Percentiles rank a stretch among this genome's conserved stretches.
Evolutionary conservation across 2,888 invertebrate species (phyloP).

Genomic region (Drosophila atroscutellata): DNA sequence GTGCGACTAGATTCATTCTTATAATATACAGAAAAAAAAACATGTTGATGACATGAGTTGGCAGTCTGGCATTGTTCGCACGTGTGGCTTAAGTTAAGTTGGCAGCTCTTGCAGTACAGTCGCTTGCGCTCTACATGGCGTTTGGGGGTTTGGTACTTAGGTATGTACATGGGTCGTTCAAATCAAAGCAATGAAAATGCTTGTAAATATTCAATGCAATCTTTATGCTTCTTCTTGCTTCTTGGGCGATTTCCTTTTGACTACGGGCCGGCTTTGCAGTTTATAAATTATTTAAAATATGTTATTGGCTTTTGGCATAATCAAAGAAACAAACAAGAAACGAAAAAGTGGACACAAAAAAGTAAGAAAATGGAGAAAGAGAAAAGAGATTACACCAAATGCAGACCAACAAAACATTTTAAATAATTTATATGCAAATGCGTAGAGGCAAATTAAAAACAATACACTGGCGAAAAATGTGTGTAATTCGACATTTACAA

Average conservation of each 20-base stretch:
- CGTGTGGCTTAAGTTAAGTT: conserved; percentile 54
- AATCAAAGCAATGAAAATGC: conserved; percentile 83
- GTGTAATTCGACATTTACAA: conserved; percentile 18
- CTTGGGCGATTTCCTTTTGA: conserved; percentile 30
- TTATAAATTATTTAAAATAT: conserved; percentile 76
- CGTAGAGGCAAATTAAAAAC: conserved; percentile 38
- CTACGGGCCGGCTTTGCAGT: conserved; percentile 65
- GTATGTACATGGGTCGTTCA: conserved; percentile 58
- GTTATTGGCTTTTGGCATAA: conserved; percentile 65
- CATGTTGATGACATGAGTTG: conserved; percentile 46
- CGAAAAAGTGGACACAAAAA: conserved; percentile 9
- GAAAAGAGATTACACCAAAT: conserved; percentile 40
- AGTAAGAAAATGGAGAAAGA: conserved; percentile 4
- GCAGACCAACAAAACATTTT: conserved; percentile 67
- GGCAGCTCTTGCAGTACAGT: conserved; percentile 68
- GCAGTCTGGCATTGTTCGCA: conserved; percentile 41
- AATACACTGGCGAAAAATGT: conserved; percentile 27
- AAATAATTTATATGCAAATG: conserved; percentile 78
- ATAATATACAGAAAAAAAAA: conserved; percentile 4
- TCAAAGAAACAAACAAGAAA: conserved; percentile 19
- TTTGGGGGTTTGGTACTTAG: conserved; percentile 11
- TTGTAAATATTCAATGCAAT: conserved; percentile 80
- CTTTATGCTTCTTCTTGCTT: conserved; percentile 35
- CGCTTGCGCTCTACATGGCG: conserved; percentile 51
- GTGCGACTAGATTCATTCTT: conserved; percentile 23